phyloP scores from a whole-genome alignment of 2,888 invertebrate species.

The Rhaphigaster nebulosa region DNA sequence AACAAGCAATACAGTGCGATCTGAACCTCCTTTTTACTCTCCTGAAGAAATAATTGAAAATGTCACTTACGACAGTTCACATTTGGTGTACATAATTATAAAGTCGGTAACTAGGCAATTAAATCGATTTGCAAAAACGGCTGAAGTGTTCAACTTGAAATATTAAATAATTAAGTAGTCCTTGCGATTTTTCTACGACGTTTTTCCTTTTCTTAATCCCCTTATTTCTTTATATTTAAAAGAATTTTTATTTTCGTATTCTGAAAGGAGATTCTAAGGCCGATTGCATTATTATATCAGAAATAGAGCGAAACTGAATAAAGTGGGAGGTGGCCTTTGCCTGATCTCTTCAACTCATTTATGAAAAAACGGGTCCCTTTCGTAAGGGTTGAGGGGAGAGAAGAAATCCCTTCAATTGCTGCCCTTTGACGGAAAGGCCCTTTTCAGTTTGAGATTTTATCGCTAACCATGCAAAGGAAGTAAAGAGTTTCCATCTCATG shows the following conservation, averaged over 20 bases:
- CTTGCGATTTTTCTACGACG: not conserved
- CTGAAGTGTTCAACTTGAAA: too few species aligned
- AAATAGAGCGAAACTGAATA: slow-evolving; percentile 16
- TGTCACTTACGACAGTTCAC: too few species aligned
- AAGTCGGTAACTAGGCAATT: too few species aligned
- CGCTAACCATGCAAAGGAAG: slow-evolving; percentile 22
- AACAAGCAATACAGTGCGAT: too few species aligned
- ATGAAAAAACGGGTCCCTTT: slow-evolving; percentile 34
- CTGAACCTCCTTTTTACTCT: too few species aligned
- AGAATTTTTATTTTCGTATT: not conserved
- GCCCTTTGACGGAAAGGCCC: slow-evolving; percentile 5
- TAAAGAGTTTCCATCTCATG: slow-evolving; percentile 15
- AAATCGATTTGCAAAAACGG: too few species aligned
- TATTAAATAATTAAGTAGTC: not conserved
- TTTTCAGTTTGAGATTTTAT: slow-evolving; percentile 39
- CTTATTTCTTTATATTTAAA: not conserved
- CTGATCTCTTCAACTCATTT: slow-evolving; percentile 33
- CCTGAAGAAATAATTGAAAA: too few species aligned
- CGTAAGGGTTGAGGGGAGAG: not conserved
- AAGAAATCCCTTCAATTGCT: slow-evolving; percentile 43
- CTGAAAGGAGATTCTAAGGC: not conserved
- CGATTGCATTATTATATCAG: slow-evolving; percentile 35
- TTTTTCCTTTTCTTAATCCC: not conserved
- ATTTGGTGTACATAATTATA: too few species aligned
- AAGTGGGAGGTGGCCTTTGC: not conserved